phyloP scores from a whole-genome alignment of 2,797 vertebrate species.

The Clarias pachynema region DNA sequence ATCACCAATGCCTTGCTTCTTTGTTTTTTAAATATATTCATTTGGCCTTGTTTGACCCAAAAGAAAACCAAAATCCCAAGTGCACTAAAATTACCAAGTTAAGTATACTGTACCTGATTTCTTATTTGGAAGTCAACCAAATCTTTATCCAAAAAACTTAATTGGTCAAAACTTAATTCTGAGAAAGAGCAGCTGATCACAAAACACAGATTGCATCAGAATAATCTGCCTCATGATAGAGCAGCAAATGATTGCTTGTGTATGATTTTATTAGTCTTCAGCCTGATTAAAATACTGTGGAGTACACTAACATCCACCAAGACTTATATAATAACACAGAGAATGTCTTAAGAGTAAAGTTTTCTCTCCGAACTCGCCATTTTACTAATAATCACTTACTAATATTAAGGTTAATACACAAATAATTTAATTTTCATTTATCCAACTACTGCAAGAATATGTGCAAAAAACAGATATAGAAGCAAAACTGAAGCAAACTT shows the following conservation, averaged over 20 bases:
- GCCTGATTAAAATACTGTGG: background rate
- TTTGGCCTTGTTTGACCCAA: background rate
- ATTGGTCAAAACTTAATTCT: background rate
- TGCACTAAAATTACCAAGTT: background rate
- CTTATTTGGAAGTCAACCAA: background rate
- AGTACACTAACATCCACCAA: background rate
- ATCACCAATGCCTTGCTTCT: no score
- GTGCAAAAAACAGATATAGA: background rate
- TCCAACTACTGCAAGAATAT: background rate
- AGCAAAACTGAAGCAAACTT: background rate
- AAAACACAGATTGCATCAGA: background rate
- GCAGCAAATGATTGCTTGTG: background rate
- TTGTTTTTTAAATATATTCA: background rate
- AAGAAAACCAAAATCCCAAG: background rate
- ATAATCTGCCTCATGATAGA: background rate
- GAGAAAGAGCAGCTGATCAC: background rate
- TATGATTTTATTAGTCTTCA: background rate
- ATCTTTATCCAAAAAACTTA: background rate
- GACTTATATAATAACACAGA: background rate
- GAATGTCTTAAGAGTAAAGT: background rate
- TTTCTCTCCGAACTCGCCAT: background rate
- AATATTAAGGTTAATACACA: background rate
- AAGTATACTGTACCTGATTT: background rate
- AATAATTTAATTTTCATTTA: background rate
- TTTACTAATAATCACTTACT: background rate